These are phyloP conservation scores for Sceloporus undulatus DNA, from an alignment of 2,113 vertebrate genomes.

Conservation along the genomic window DNA sequence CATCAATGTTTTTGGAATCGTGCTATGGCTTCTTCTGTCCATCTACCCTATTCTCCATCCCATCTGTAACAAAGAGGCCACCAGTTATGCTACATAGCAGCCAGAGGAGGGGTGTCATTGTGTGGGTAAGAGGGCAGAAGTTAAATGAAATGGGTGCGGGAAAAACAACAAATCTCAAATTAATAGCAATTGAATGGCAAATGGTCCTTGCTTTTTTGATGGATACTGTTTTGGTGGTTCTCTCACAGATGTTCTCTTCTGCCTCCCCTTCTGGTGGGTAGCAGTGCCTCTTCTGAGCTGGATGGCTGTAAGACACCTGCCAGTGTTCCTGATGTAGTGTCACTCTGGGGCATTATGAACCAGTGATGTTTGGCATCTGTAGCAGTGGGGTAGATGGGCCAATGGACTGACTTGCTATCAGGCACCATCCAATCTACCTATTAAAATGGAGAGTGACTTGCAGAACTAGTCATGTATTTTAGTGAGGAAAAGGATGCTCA, in stretches of 20 bases:
- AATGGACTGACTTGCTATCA: too few relatives aligned
- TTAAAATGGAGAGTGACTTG: neutral
- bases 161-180: too few relatives aligned
- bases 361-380: neutral
- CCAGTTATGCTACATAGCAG: neutral
- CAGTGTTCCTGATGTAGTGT: neutral
- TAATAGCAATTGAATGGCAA: slow-evolving; percentile 4
- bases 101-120: neutral
- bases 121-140: neutral
- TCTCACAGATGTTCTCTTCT: neutral
- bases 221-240: neutral
- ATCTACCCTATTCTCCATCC: neutral
- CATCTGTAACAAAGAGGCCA: neutral
- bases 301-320: neutral
- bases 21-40: neutral
- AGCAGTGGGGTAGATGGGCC: too few relatives aligned
- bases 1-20: neutral
- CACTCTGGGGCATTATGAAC: neutral
- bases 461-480: neutral
- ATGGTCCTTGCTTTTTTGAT: neutral
- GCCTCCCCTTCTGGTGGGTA: neutral
- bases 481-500: neutral
- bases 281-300: neutral
- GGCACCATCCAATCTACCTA: too few relatives aligned
- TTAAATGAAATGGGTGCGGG: neutral